phyloP scores from a whole-genome alignment of 2,113 vertebrate genomes.

The Elachura formosa region DNA sequence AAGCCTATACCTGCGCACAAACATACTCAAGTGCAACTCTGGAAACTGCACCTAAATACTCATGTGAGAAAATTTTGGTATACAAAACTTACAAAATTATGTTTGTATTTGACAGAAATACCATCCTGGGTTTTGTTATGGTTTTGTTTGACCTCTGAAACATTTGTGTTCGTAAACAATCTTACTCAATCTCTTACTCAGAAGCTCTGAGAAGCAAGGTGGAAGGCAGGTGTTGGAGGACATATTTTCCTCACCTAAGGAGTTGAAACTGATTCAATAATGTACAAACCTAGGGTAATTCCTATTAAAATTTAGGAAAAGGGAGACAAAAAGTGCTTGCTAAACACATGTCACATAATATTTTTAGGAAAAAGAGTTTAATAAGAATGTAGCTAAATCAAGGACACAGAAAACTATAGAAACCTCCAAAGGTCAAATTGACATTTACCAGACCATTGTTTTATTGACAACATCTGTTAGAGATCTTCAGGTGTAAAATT shows the following conservation, averaged over 20 bases:
- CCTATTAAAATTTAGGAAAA: neutral
- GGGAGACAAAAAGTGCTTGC: neutral
- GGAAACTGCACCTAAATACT: neutral
- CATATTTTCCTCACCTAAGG: neutral
- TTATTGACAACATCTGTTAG: neutral
- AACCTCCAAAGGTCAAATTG: neutral
- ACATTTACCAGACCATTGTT: neutral
- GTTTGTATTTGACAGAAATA: neutral
- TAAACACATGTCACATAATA: neutral
- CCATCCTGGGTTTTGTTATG: neutral
- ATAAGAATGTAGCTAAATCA: neutral
- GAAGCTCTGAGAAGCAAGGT: neutral
- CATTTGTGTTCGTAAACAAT: neutral
- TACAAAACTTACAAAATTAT: neutral
- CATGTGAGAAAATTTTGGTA: neutral
- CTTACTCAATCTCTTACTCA: neutral
- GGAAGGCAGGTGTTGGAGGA: neutral
- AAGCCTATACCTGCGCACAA: accelerated
- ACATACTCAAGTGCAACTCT: neutral
- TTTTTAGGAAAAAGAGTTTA: neutral
- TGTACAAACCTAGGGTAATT: neutral
- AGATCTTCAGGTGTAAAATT: neutral
- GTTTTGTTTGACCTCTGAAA: neutral
- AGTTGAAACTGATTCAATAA: neutral
- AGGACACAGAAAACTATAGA: neutral